A percentile compares a stretch with the other conserved stretches of the same genome.
Conservation (phyloP, 2,888 invertebrate species). For the Aplocera efformata region DNA sequence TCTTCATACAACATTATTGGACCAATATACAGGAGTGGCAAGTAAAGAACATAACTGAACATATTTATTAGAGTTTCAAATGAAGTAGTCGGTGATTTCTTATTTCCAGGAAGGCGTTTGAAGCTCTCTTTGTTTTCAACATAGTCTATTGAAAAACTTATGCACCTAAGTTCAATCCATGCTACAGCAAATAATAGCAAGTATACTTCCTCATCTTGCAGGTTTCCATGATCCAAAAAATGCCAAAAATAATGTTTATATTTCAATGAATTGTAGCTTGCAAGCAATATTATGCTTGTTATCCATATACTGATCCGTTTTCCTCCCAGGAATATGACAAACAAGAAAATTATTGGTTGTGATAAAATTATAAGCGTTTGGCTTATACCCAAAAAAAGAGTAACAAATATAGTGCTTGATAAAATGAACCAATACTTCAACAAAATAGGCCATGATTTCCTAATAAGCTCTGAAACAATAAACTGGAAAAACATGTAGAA, state of each 20-base stretch:
- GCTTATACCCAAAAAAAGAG: conserved; percentile 66
- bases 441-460: conserved; percentile 40
- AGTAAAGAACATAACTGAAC: conserved; percentile 89
- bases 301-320: conserved; percentile 78
- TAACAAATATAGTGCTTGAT: conserved; percentile 71
- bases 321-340: conserved; percentile 63
- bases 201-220: conserved; percentile 76
- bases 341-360: conserved; percentile 78
- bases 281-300: conserved; percentile 69
- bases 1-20: conserved; percentile 90
- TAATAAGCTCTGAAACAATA: conserved; percentile 72
- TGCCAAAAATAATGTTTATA: conserved; percentile 67
- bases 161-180: conserved; percentile 88
- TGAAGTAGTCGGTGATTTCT: conserved; percentile 11
- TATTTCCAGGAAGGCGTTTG: conserved; percentile 13
- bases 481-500: conserved; percentile 80
- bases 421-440: conserved; percentile 79
- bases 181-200: conserved; percentile 79
- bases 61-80: conserved; percentile 65
- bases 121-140: conserved; percentile 48
- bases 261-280: conserved; percentile 74
- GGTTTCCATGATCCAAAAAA: conserved; percentile 60
- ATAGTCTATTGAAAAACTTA: conserved; percentile 86
- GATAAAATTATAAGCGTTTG: conserved; percentile 71
- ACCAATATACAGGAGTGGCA: conserved; percentile 91